These are phyloP conservation scores for Homalodisca vitripennis DNA, from an alignment of 1,140 invertebrate genomes.

Conservation along the genomic window DNA sequence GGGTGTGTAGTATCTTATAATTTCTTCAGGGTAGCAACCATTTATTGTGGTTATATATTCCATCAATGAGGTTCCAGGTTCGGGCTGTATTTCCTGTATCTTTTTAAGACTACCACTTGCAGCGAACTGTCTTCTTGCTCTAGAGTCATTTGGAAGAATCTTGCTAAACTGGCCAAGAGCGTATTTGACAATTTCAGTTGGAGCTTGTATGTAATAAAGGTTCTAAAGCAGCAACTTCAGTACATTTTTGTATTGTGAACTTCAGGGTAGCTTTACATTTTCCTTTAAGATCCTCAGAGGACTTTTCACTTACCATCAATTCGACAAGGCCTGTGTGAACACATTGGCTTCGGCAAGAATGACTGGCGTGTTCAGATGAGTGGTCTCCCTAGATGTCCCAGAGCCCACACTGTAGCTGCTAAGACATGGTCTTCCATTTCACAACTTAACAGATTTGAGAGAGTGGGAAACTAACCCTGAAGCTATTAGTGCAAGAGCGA, in stretches of 20 bases:
- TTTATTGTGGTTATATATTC: conserved; percentile 79
- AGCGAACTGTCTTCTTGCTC: conserved; percentile 73
- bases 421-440: conserved; percentile 61
- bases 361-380: conserved; percentile 71
- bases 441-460: conserved; percentile 48
- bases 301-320: conserved; percentile 48
- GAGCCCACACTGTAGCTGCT: conserved; percentile 66
- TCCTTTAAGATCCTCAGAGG: conserved; percentile 62
- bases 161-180: conserved; percentile 73
- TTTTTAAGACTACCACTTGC: conserved; percentile 74
- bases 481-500: conserved; percentile 67
- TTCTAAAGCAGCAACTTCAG: conserved; percentile 67
- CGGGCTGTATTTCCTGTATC: conserved; percentile 72
- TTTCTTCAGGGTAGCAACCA: conserved; percentile 82
- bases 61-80: conserved; percentile 65
- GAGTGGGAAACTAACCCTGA: conserved; percentile 55
- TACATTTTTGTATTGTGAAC: conserved; percentile 70
- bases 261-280: conserved; percentile 64
- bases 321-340: too few relatives aligned
- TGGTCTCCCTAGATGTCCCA: conserved; percentile 80
- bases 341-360: too few relatives aligned
- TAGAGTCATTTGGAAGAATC: conserved; percentile 74
- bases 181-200: conserved; percentile 74
- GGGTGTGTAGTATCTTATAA: conserved; percentile 58
- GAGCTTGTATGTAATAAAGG: conserved; percentile 68